Conservation (phyloP, 2,113 vertebrate species). For the Aspidoscelis tigris region DNA sequence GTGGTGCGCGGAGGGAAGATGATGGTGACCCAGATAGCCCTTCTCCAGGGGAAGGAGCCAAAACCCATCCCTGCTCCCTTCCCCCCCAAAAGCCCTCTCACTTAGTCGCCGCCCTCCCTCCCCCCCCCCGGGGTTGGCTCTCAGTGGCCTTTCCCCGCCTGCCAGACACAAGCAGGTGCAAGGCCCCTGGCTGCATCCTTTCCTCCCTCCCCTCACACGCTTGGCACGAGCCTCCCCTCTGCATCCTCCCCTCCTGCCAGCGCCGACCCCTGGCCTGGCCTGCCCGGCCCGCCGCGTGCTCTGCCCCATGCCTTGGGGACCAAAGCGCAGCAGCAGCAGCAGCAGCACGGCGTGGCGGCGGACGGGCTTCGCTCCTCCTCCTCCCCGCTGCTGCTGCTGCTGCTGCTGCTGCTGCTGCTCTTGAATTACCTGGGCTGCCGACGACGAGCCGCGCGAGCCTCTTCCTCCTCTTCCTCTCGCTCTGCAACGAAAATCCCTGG, state of each 20-base stretch:
- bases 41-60: no score
- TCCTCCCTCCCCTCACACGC: no score
- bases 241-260: no score
- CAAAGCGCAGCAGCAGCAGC: neutral
- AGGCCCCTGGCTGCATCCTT: no score
- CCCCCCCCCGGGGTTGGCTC: neutral
- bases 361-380: neutral
- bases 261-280: no score
- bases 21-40: neutral
- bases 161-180: no score
- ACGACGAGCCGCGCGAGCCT: neutral
- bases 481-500: conserved; percentile 52
- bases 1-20: no score
- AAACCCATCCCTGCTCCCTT: neutral
- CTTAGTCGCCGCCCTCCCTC: neutral
- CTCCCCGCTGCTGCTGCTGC: neutral
- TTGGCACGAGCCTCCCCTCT: no score
- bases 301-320: neutral
- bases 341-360: neutral
- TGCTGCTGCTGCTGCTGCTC: no score
- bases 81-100: neutral
- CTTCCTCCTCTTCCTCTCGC: conserved; percentile 6
- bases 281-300: no score
- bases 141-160: neutral
- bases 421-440: neutral